phyloP scores from a whole-genome alignment of 2,888 invertebrate species.

The Tetragonula carbonaria region DNA sequence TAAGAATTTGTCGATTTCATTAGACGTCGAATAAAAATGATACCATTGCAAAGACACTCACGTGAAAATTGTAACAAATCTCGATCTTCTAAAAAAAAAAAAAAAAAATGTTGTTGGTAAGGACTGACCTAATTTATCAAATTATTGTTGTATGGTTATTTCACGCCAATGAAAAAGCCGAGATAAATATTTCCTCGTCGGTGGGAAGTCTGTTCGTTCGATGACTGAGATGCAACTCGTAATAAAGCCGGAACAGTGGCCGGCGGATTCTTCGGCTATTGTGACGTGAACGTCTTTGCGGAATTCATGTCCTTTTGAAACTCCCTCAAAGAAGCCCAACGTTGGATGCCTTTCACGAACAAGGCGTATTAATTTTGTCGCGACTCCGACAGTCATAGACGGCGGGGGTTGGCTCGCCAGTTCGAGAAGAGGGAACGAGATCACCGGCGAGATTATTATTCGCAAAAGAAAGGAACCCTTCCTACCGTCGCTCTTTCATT shows the following conservation, averaged over 20 bases:
- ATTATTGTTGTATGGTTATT: not conserved
- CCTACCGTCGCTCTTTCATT: slow-evolving; percentile 40
- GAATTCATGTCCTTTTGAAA: slow-evolving; percentile 49
- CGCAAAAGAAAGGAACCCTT: slow-evolving; percentile 44
- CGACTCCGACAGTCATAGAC: slow-evolving; percentile 21
- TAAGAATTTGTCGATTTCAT: no score
- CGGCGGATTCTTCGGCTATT: slow-evolving; percentile 26
- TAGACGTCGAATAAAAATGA: no score
- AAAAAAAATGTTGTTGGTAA: no score
- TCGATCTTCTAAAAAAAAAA: no score
- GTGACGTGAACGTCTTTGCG: slow-evolving; percentile 39
- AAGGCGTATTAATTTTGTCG: slow-evolving; percentile 60
- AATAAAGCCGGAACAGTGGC: slow-evolving; percentile 36
- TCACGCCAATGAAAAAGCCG: not conserved
- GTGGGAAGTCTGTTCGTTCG: not conserved
- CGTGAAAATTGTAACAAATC: no score
- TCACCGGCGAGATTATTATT: slow-evolving; percentile 52
- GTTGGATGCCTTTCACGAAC: slow-evolving; percentile 35
- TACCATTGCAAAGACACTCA: no score
- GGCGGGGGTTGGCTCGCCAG: not conserved
- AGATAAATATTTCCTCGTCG: slow-evolving; percentile 34
- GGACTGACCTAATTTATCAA: not conserved
- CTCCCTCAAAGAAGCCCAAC: slow-evolving; percentile 34
- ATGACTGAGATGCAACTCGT: slow-evolving; percentile 6
- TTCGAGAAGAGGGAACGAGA: slow-evolving; percentile 45